A percentile compares a stretch with the other conserved stretches of the same genome.
Evolutionary conservation across 1,140 invertebrate genomes (phyloP).

Genomic region (Pararge aegeria): DNA sequence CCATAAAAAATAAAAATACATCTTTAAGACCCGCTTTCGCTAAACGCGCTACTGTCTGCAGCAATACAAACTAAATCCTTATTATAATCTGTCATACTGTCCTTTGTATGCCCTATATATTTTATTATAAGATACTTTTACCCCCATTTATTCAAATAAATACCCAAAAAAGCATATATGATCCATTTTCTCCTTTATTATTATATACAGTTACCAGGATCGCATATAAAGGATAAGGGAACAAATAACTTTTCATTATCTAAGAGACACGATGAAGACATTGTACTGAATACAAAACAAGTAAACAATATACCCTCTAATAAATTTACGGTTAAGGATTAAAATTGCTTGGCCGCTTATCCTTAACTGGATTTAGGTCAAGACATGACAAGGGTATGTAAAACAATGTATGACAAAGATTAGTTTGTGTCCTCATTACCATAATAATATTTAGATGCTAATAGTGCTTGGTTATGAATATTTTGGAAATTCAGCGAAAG

Average conservation of each 20-base stretch:
- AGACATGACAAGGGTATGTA: constrained; percentile 16
- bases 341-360: constrained; percentile 4
- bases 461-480: neutral
- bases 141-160: neutral
- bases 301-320: constrained; percentile 11
- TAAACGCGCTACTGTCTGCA: too few relatives aligned
- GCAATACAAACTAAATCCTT: too few relatives aligned
- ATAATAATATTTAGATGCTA: constrained; percentile 9
- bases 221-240: constrained; percentile 28
- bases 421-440: constrained; percentile 17
- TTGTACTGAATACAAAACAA: constrained; percentile 9
- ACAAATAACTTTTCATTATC: constrained; percentile 34
- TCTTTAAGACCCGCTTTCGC: too few relatives aligned
- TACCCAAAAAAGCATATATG: neutral
- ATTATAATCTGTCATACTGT: neutral
- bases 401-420: constrained; percentile 20
- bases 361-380: constrained; percentile 15
- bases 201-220: neutral
- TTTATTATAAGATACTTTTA: neutral
- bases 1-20: too few relatives aligned
- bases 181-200: neutral
- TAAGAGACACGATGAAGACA: constrained; percentile 40
- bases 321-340: constrained; percentile 3
- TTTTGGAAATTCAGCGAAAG: neutral
- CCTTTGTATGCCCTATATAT: too few relatives aligned